Percentiles rank a stretch among this genome's conserved stretches.
Conservation (phyloP, 2,113 vertebrate genomes). For the Toxostoma redivivum region DNA sequence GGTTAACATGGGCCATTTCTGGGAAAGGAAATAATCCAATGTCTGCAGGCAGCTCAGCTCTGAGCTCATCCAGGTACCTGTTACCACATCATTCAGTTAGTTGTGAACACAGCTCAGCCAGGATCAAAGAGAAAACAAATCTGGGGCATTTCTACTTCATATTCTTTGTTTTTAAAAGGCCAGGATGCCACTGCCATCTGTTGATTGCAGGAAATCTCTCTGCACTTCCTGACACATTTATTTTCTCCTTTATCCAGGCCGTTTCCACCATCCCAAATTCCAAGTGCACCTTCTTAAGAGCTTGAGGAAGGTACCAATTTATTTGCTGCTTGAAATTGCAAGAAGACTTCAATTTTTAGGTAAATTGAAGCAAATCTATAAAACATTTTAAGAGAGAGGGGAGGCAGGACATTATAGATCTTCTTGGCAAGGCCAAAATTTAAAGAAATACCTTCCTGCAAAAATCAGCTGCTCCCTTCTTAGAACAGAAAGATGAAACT, state of each 20-base stretch:
- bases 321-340: background rate
- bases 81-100: background rate
- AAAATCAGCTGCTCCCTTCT: background rate
- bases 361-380: background rate
- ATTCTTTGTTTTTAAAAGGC: background rate
- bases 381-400: background rate
- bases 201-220: background rate
- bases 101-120: background rate
- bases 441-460: background rate
- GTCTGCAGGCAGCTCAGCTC: background rate
- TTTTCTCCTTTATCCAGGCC: background rate
- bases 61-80: background rate
- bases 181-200: background rate
- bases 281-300: background rate
- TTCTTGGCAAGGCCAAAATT: background rate
- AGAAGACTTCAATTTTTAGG: background rate
- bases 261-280: background rate
- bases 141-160: background rate
- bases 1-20: background rate
- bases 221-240: background rate
- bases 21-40: background rate
- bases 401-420: background rate
- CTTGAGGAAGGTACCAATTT: background rate
- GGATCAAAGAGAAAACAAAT: background rate
- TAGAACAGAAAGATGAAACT: background rate